Conservation (phyloP, 1,140 invertebrate genomes). For the Camponotus pennsylvanicus region DNA sequence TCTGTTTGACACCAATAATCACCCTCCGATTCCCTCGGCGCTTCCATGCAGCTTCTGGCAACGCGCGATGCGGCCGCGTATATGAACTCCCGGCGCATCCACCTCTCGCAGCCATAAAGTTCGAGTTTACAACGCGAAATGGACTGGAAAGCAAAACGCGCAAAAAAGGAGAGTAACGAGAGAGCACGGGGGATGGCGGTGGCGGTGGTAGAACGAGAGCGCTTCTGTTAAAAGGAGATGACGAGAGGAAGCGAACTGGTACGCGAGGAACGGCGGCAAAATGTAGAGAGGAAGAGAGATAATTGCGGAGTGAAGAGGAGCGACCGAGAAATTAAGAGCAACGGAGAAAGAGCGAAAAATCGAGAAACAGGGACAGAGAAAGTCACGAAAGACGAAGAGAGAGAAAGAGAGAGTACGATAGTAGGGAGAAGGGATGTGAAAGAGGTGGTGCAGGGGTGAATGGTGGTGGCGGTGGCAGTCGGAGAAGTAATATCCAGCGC, state of each 20-base stretch:
- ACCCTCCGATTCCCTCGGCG: constrained; percentile 7
- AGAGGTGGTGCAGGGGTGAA: constrained; percentile 20
- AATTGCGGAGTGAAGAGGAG: constrained; percentile 71
- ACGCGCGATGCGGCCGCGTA: constrained; percentile 55
- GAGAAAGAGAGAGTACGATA: constrained; percentile 9
- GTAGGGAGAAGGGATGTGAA: constrained; percentile 10
- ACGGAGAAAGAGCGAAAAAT: constrained; percentile 56
- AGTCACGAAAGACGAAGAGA: constrained; percentile 39
- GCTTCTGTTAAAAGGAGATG: constrained; percentile 26
- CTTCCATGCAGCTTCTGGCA: constrained; percentile 48
- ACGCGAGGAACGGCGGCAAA: constrained; percentile 41
- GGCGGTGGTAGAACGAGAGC: constrained; percentile 74
- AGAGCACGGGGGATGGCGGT: constrained; percentile 67
- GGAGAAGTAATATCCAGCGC: constrained; percentile 77
- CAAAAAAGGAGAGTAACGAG: constrained; percentile 74
- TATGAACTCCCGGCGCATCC: constrained; percentile 79
- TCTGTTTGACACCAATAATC: constrained; percentile 55
- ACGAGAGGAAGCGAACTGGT: constrained; percentile 56
- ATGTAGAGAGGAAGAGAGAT: constrained; percentile 72
- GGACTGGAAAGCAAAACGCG: constrained; percentile 84
- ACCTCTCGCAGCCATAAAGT: constrained; percentile 83
- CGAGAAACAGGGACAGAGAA: constrained; percentile 48
- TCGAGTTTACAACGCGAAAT: constrained; percentile 85
- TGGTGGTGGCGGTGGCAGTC: constrained; percentile 65
- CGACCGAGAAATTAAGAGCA: constrained; percentile 65